Percentiles rank a stretch among this genome's conserved stretches.
phyloP scores from a whole-genome alignment of 1,140 invertebrate species.

The Trichoplusia ni region DNA sequence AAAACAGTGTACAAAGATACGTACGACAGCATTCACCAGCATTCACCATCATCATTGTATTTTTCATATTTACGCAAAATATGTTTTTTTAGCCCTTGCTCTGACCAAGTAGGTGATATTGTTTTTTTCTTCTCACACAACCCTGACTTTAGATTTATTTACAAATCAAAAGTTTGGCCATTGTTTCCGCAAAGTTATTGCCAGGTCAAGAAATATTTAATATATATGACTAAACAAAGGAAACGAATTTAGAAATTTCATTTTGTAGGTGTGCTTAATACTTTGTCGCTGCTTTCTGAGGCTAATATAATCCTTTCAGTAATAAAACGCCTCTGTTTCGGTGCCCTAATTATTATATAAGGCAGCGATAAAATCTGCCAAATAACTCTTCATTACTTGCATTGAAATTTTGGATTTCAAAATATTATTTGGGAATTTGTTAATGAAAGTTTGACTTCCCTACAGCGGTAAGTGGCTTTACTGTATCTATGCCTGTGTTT shows the following conservation, averaged over 20 bases:
- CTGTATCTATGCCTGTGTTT: too few species aligned
- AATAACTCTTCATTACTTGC: constrained; percentile 4
- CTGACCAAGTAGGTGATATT: too few species aligned
- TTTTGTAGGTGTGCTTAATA: constrained; percentile 9
- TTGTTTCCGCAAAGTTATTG: constrained; percentile 15
- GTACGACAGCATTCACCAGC: too few species aligned
- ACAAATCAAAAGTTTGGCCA: constrained; percentile 12
- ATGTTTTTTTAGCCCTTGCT: too few species aligned
- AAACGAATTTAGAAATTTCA: constrained; percentile 6
- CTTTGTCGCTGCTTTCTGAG: neutral
- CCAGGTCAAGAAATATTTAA: neutral
- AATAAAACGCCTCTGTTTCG: constrained; percentile 5
- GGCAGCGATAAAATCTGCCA: constrained; percentile 8
- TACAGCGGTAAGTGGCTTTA: too few species aligned
- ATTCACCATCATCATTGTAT: too few species aligned
- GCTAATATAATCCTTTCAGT: constrained; percentile 19
- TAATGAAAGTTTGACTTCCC: neutral
- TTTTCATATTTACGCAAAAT: too few species aligned
- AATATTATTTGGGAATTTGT: neutral
- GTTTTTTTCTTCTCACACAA: neutral
- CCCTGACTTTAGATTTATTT: neutral
- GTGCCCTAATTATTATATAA: constrained; percentile 11
- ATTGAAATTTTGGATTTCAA: constrained; percentile 2
- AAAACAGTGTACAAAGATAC: too few species aligned
- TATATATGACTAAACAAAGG: constrained; percentile 12